Evolutionary conservation across 2,888 invertebrate genomes (phyloP).

Genomic region (Tetragonisca angustula): DNA sequence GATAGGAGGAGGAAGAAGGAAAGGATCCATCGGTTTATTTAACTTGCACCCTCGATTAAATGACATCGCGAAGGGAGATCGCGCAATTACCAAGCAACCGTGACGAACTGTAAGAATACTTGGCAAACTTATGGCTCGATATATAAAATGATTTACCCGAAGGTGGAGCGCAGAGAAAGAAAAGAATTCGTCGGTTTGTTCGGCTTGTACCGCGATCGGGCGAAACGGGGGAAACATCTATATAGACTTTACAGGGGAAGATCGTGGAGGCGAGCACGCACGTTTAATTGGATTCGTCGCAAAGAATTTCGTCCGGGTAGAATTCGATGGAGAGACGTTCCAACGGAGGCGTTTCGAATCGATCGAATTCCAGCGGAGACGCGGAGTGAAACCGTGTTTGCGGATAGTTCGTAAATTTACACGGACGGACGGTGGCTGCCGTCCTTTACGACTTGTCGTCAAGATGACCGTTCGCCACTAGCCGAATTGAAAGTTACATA

Average conservation of each 20-base stretch:
- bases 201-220: background rate
- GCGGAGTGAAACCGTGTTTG: conserved; percentile 43
- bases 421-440: conserved; percentile 19
- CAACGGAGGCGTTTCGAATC: conserved; percentile 42
- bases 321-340: conserved; percentile 52
- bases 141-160: background rate
- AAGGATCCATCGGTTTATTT: too few species aligned
- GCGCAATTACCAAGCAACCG: too few species aligned
- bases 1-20: too few species aligned
- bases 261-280: conserved; percentile 16
- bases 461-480: conserved; percentile 68
- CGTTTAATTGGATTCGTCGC: conserved; percentile 37
- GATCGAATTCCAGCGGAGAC: conserved; percentile 52
- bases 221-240: background rate
- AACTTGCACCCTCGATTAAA: too few species aligned
- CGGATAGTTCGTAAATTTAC: conserved; percentile 64
- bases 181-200: background rate
- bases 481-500: conserved; percentile 80
- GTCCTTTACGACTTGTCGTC: conserved; percentile 48
- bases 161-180: too few species aligned
- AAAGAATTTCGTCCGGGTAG: conserved; percentile 35
- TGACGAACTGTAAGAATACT: background rate
- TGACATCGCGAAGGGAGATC: too few species aligned
- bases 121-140: background rate
- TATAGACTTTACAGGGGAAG: conserved; percentile 7